phyloP scores from a whole-genome alignment of 2,113 vertebrate species.

The Sinocyclocheilus grahami region DNA sequence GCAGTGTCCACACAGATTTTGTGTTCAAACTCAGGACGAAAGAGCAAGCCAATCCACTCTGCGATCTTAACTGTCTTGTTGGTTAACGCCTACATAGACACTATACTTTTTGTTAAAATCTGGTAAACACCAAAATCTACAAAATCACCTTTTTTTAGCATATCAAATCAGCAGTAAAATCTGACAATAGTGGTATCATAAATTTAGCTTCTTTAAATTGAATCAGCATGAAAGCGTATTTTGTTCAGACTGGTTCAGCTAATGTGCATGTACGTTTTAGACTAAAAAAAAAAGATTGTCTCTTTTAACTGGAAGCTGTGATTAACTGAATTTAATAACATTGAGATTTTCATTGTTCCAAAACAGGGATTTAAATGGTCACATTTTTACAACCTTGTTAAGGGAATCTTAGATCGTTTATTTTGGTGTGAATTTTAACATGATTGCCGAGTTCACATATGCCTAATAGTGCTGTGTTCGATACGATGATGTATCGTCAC shows the following conservation, averaged over 20 bases:
- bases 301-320: too few species aligned
- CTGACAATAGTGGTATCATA: not conserved
- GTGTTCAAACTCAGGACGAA: not conserved
- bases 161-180: not conserved
- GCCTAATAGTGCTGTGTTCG: too few species aligned
- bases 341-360: too few species aligned
- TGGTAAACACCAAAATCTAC: not conserved
- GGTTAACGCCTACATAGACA: not conserved
- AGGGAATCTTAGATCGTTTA: too few species aligned
- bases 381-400: too few species aligned
- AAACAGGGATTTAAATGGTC: too few species aligned
- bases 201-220: not conserved
- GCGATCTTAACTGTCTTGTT: not conserved
- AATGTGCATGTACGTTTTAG: not conserved
- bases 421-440: too few species aligned
- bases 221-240: not conserved
- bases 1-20: not conserved
- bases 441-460: too few species aligned
- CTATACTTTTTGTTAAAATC: not conserved
- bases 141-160: not conserved
- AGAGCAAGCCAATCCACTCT: not conserved
- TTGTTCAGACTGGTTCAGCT: not conserved
- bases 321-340: too few species aligned
- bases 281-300: too few species aligned
- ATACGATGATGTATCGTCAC: too few species aligned